Evolutionary conservation across 2,888 invertebrate species (phyloP), one percentile per base, ranked within the genome.

Genomic region (Mythimna albipuncta): DNA sequence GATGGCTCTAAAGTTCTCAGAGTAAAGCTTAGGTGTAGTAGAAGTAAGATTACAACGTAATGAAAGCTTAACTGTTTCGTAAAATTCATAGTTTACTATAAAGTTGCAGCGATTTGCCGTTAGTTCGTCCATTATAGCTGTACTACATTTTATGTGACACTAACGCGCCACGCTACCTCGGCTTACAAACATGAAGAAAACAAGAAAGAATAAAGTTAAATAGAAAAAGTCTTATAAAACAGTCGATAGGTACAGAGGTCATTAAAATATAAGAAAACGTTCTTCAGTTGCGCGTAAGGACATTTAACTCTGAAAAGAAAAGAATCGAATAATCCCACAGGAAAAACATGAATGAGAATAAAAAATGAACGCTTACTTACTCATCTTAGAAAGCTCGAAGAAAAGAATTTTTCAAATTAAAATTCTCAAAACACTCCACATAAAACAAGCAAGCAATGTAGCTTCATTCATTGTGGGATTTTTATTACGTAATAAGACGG

Each of bases 401-500:
- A 87, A 86, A 91, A 87, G 85, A 90, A 91, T 89, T 86, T 87
- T 79, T 85, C 81, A 87, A 90, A 92, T 92, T 91, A 91, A 91
- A 92, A 92, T 92, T 92, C 91, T 89, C 87, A 85, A 89, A 91
- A 91, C 89, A 89, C 85, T 88, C 77, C 81, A 86, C 88, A 89
- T 89, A 88, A 88, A 89, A 86, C 81, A 81, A 80, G 85, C 78
- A 83, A 87, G 85, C 86, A 88, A 87, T 85, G 85, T 87, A 82
- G 88, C 88, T 90, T 91, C 87, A 91, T 92, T 92, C 90, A 90
- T 88, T 91, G 91, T 90, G 90, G 91, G 86, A 91, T 93, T 94
- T 93, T 94, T 93, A 93, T 92, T 90, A 89, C 88, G 90, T 90
- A 91, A 92, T 93, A 93, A 93, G 91, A 88, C 67, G 89, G 89